phyloP scores from a whole-genome alignment of 2,113 vertebrate genomes.

The Oryzias curvinotus region DNA sequence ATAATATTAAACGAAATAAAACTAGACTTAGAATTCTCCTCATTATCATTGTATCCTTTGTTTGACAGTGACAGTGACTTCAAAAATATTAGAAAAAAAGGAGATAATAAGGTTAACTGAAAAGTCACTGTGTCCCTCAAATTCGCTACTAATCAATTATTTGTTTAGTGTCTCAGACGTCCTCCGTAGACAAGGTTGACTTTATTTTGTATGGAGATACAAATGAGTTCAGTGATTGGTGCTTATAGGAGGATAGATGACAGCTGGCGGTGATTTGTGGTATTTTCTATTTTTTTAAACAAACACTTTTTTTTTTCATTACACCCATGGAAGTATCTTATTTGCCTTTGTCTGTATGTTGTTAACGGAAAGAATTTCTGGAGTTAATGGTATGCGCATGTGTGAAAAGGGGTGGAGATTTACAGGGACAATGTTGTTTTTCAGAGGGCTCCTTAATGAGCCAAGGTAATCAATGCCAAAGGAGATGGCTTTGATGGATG shows the following conservation, averaged over 20 bases:
- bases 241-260: too few relatives aligned
- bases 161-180: not conserved
- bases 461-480: conserved; percentile 73
- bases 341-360: not conserved
- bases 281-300: too few relatives aligned
- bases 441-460: conserved; percentile 72
- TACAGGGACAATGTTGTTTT: conserved; percentile 45
- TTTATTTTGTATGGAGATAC: not conserved
- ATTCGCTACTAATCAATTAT: not conserved
- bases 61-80: too few relatives aligned
- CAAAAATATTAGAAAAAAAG: too few relatives aligned
- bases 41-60: not conserved
- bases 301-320: too few relatives aligned
- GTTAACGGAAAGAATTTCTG: not conserved
- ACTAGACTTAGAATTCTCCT: conserved; percentile 2
- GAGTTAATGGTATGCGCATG: conserved; percentile 3
- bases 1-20: conserved; percentile 4
- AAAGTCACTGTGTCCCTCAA: not conserved
- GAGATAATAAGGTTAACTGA: not conserved
- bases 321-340: not conserved
- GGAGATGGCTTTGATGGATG: conserved; percentile 76
- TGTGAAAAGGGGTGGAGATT: conserved; percentile 8
- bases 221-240: not conserved
- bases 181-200: not conserved
- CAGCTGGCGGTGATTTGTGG: too few relatives aligned